These are phyloP conservation scores for Hiodon tergisus DNA, from an alignment of 2,113 vertebrate species.

Conservation along the genomic window DNA sequence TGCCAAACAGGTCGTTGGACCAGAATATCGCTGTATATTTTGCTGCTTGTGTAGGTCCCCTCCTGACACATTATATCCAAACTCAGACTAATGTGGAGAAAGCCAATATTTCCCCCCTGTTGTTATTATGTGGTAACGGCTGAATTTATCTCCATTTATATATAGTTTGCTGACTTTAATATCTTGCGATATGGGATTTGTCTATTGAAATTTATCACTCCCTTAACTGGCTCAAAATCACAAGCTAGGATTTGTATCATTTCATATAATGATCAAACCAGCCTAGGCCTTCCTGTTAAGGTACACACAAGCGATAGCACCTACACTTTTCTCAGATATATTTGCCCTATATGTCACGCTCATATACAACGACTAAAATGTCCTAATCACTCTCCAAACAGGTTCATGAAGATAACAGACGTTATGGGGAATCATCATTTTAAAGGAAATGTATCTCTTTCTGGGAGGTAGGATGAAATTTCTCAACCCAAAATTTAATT, in stretches of 20 bases:
- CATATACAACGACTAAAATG: constrained; percentile 25
- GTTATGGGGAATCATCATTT: constrained; percentile 15
- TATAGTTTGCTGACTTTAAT: constrained; percentile 45
- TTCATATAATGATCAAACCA: constrained; percentile 47
- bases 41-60: neutral
- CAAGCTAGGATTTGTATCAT: constrained; percentile 18
- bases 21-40: neutral
- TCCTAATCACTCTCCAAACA: constrained; percentile 17
- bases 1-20: neutral
- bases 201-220: constrained; percentile 41
- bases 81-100: neutral
- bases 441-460: constrained; percentile 14
- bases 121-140: constrained; percentile 35
- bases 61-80: constrained; percentile 7
- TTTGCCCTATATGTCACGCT: constrained; percentile 10
- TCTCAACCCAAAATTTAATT: constrained; percentile 6
- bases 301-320: constrained; percentile 36
- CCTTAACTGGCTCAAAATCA: constrained; percentile 37
- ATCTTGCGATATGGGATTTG: constrained; percentile 31
- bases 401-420: constrained; percentile 26
- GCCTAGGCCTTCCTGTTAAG: constrained; percentile 27
- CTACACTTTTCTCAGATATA: constrained; percentile 26
- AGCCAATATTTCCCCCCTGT: neutral
- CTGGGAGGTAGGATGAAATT: constrained; percentile 3
- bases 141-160: constrained; percentile 47